These are phyloP conservation scores for Lepidonotus clava DNA, from an alignment of 2,888 invertebrate genomes.

Conservation along the genomic window DNA sequence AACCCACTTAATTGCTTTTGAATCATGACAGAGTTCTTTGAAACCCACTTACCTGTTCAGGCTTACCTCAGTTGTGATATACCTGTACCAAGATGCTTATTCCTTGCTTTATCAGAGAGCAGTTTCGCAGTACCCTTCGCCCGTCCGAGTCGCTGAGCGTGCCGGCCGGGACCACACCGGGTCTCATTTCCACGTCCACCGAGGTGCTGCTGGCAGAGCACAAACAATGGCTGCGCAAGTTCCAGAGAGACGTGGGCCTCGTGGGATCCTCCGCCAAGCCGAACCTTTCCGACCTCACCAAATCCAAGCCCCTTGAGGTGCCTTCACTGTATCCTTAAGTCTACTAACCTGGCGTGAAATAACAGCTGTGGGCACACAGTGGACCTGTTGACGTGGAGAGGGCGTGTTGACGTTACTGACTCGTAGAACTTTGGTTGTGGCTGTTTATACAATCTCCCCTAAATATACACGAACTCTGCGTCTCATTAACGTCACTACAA, in stretches of 20 bases:
- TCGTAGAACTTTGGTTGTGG: too few relatives aligned
- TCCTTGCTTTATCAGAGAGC: background rate
- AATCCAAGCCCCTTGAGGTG: slow-evolving; percentile 10
- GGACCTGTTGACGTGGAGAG: too few relatives aligned
- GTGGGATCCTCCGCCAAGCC: background rate
- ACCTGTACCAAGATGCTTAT: too few relatives aligned
- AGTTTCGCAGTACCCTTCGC: background rate
- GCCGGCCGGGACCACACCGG: background rate
- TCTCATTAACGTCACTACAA: too few relatives aligned
- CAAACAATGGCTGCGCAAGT: slow-evolving; percentile 60
- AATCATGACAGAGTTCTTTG: too few relatives aligned
- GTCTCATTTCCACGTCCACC: slow-evolving; percentile 40
- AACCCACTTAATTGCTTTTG: too few relatives aligned
- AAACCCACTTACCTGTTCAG: too few relatives aligned
- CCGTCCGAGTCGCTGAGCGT: background rate
- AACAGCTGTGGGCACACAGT: too few relatives aligned
- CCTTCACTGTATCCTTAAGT: slow-evolving; percentile 43
- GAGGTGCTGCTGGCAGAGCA: slow-evolving; percentile 58
- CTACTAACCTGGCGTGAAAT: slow-evolving; percentile 15
- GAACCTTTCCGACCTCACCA: background rate
- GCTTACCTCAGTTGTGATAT: too few relatives aligned
- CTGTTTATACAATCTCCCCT: too few relatives aligned
- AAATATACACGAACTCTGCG: too few relatives aligned
- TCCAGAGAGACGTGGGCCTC: slow-evolving; percentile 59
- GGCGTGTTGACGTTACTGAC: too few relatives aligned